A percentile compares a stretch with the other conserved stretches of the same genome.
Conservation (phyloP, 1,140 invertebrate species). For the Marisa cornuarietis region DNA sequence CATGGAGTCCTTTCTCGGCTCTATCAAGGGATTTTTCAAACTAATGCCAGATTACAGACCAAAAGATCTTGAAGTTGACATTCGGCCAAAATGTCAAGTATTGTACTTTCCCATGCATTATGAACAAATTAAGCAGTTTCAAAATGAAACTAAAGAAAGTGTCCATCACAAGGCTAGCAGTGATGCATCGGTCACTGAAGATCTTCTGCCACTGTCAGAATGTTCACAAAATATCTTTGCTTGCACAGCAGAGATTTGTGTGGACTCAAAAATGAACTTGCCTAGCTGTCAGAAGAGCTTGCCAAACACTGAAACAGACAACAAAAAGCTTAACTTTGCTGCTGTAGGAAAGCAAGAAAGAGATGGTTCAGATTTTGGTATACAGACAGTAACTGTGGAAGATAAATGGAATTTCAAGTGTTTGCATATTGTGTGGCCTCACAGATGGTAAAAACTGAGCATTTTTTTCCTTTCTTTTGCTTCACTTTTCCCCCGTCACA, state of each 20-base stretch:
- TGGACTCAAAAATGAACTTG: too few relatives aligned
- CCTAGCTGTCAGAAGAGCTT: too few relatives aligned
- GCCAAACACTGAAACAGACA: neutral
- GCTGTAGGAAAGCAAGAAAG: neutral
- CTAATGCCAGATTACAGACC: slow-evolving; percentile 74
- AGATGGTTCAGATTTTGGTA: neutral
- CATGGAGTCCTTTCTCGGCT: slow-evolving; percentile 74
- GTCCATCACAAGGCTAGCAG: neutral
- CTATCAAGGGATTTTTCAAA: slow-evolving; percentile 74
- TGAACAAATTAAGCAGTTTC: slow-evolving; percentile 8
- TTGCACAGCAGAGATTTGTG: too few relatives aligned
- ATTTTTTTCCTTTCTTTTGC: neutral
- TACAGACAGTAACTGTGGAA: neutral
- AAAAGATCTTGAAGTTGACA: slow-evolving; percentile 70
- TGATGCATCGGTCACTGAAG: neutral
- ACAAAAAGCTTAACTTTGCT: neutral
- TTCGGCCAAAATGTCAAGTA: slow-evolving; percentile 74
- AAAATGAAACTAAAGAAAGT: neutral
- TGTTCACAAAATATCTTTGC: too few relatives aligned
- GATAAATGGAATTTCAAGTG: slow-evolving; percentile 21
- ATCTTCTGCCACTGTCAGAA: too few relatives aligned
- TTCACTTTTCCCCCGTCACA: too few relatives aligned
- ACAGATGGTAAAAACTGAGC: slow-evolving; percentile 72
- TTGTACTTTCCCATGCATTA: slow-evolving; percentile 76
- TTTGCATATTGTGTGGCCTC: slow-evolving; percentile 80